These are phyloP conservation scores for Tinamus major DNA, from an alignment of 2,797 vertebrate species.

Conservation along the genomic window DNA sequence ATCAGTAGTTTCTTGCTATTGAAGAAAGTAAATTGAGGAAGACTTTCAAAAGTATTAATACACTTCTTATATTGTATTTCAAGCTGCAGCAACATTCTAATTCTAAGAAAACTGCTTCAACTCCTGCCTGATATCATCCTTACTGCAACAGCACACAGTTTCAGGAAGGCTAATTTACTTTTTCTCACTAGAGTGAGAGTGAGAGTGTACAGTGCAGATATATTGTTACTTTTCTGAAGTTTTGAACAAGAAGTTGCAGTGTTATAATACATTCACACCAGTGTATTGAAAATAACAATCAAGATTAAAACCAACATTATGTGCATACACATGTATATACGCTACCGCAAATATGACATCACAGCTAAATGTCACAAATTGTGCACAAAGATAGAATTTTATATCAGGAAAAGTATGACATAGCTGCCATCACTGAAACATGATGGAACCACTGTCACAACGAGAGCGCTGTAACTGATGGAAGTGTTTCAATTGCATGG, in stretches of 20 bases:
- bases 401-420: no score
- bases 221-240: background rate
- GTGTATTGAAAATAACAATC: no score
- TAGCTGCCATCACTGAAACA: no score
- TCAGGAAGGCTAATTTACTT: background rate
- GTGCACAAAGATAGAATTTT: background rate
- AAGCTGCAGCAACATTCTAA: background rate
- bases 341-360: background rate
- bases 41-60: background rate
- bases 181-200: background rate
- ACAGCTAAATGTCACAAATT: background rate
- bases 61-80: background rate
- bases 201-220: background rate
- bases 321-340: background rate
- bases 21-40: background rate
- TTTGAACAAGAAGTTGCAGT: background rate
- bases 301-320: background rate
- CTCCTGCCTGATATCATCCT: background rate
- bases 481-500: no score
- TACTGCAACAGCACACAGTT: fast-evolving
- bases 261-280: no score
- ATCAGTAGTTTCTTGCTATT: background rate
- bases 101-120: background rate
- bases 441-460: no score
- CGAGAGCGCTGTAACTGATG: no score